A percentile compares a stretch with the other conserved stretches of the same genome.
Conservation (phyloP, 2,797 vertebrate species). For the Neosilurus mollespiculum region DNA sequence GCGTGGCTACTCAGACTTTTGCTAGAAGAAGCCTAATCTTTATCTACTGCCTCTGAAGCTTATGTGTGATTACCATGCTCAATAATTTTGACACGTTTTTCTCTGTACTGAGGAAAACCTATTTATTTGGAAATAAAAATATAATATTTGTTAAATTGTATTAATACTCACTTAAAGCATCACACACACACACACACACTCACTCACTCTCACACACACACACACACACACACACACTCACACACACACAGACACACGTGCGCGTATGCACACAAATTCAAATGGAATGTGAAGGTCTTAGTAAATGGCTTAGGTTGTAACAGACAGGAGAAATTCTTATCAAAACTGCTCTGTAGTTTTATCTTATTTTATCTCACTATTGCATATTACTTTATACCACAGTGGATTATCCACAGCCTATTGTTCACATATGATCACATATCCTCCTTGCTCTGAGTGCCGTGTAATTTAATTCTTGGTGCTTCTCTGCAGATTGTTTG, state of each 20-base stretch:
- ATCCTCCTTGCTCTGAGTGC: no score
- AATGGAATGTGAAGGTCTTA: background rate
- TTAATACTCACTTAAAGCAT: background rate
- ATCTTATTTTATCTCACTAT: background rate
- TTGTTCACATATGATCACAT: no score
- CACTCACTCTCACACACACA: no score
- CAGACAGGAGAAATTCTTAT: background rate
- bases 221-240: no score
- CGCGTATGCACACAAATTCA: no score
- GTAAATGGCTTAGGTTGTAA: background rate
- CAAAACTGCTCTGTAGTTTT: background rate
- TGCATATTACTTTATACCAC: background rate
- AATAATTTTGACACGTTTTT: background rate
- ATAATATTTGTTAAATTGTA: background rate
- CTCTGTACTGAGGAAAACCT: background rate
- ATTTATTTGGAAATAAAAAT: background rate
- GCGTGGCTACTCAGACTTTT: background rate
- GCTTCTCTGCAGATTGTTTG: no score
- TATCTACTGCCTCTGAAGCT: background rate
- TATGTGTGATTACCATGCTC: conserved; percentile 1
- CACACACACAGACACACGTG: no score
- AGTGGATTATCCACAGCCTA: no score
- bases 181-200: no score
- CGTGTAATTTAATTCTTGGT: no score
- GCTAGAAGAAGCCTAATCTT: conserved; percentile 1